phyloP scores from a whole-genome alignment of 2,797 vertebrate genomes.

The Pipistrellus pygmaeus region DNA sequence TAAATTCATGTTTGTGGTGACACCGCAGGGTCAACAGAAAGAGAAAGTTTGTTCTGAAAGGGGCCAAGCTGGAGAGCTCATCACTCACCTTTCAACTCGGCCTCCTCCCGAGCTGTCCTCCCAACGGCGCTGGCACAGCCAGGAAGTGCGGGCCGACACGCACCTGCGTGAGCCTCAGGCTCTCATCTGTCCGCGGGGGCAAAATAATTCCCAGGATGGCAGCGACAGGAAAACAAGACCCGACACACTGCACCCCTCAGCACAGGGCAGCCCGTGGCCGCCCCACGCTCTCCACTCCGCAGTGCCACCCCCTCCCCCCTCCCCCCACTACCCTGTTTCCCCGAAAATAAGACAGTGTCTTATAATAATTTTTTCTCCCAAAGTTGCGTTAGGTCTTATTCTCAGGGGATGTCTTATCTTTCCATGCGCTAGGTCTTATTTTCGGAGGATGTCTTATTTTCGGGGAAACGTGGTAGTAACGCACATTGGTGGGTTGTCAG shows the following conservation, averaged over 20 bases:
- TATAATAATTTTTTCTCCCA: too few species aligned
- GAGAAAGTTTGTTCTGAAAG: background rate
- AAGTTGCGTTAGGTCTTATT: too few species aligned
- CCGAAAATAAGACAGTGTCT: too few species aligned
- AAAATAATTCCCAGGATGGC: background rate
- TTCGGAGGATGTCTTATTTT: too few species aligned
- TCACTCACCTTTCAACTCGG: background rate
- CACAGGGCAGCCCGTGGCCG: background rate
- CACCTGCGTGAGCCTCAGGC: too few species aligned
- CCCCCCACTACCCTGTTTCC: too few species aligned
- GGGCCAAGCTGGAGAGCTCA: background rate
- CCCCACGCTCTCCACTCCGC: background rate
- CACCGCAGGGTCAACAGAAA: background rate
- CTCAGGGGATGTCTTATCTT: too few species aligned
- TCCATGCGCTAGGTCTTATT: too few species aligned
- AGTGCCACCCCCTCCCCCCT: background rate
- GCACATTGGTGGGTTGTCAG: background rate
- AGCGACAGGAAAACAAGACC: background rate
- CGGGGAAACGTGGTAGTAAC: rapidly evolving
- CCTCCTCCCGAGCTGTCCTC: background rate
- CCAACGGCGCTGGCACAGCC: too few species aligned
- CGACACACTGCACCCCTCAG: background rate
- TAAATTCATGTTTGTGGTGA: background rate
- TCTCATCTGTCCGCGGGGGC: background rate
- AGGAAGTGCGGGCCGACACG: too few species aligned